Evolutionary conservation across 64 coral and sea anemone genomes (phyloP).

Genomic region (Acropora tenuis): DNA sequence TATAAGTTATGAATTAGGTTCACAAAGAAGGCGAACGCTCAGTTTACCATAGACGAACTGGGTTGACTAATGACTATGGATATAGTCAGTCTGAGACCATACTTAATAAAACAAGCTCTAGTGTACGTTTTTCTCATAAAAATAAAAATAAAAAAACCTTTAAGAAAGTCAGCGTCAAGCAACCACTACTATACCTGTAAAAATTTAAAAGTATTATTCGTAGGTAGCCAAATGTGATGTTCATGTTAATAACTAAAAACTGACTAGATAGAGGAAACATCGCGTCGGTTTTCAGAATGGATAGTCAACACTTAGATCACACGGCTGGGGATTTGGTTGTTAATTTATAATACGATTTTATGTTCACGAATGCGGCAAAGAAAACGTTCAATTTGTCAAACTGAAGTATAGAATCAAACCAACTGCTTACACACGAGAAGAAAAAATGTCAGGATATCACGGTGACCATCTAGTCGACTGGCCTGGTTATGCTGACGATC

Average conservation of each 20-base stretch:
- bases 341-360: background rate
- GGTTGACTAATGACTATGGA: background rate
- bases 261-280: constrained; percentile 16
- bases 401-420: no score
- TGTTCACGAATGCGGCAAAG: no score
- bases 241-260: constrained; percentile 17
- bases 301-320: background rate
- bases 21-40: constrained; percentile 17
- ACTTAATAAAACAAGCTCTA: constrained; percentile 1
- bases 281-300: constrained; percentile 9
- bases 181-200: constrained; percentile 12
- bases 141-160: constrained; percentile 10
- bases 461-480: no score
- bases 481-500: no score
- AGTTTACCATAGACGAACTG: constrained; percentile 15
- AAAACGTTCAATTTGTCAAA: no score
- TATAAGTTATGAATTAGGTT: constrained; percentile 13
- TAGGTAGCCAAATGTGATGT: constrained; percentile 15
- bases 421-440: no score
- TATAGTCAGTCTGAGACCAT: constrained; percentile 11
- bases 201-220: constrained; percentile 10
- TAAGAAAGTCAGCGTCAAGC: constrained; percentile 7
- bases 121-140: constrained; percentile 10
- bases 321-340: background rate
- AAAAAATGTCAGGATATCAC: no score